Percentiles rank a stretch among this genome's conserved stretches.
These are phyloP conservation scores for Drosophila rufa DNA, from an alignment of 1,140 invertebrate genomes.

Conservation along the genomic window DNA sequence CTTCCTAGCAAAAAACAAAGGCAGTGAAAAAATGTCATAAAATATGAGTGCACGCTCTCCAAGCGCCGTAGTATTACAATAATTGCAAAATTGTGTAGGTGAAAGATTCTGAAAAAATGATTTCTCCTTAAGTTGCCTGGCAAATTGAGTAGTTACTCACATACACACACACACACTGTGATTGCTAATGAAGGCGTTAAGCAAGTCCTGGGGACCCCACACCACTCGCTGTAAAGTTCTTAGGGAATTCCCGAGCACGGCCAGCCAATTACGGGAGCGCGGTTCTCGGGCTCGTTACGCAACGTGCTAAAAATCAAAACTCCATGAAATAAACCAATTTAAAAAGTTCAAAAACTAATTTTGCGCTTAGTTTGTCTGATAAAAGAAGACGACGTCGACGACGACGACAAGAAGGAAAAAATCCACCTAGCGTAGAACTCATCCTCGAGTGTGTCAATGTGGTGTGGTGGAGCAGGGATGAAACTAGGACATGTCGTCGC, in stretches of 20 bases:
- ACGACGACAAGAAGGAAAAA: constrained; percentile 47
- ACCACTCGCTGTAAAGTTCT: constrained; percentile 20
- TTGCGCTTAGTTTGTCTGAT: constrained; percentile 84
- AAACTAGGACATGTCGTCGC: constrained; percentile 12
- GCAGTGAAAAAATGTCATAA: constrained; percentile 64
- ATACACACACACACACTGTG: constrained; percentile 21
- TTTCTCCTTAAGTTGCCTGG: constrained; percentile 72
- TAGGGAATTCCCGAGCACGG: constrained; percentile 49
- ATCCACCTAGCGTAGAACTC: constrained; percentile 43
- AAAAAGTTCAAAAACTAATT: constrained; percentile 85
- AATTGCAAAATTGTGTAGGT: constrained; percentile 78
- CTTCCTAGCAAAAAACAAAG: constrained; percentile 40
- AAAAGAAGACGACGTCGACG: constrained; percentile 69
- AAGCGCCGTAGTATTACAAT: constrained; percentile 68
- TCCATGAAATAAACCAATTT: constrained; percentile 85
- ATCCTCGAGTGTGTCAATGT: constrained; percentile 41
- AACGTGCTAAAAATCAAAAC: constrained; percentile 84
- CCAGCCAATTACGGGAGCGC: constrained; percentile 71
- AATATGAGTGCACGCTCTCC: constrained; percentile 48
- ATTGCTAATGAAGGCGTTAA: constrained; percentile 78
- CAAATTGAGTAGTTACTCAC: constrained; percentile 76
- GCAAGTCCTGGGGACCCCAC: constrained; percentile 36
- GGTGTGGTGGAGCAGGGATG: constrained; percentile 9
- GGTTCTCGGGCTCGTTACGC: constrained; percentile 79
- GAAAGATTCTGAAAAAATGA: constrained; percentile 71